These are phyloP conservation scores for Actenoides hombroni DNA, from an alignment of 2,113 vertebrate species.

Conservation along the genomic window DNA sequence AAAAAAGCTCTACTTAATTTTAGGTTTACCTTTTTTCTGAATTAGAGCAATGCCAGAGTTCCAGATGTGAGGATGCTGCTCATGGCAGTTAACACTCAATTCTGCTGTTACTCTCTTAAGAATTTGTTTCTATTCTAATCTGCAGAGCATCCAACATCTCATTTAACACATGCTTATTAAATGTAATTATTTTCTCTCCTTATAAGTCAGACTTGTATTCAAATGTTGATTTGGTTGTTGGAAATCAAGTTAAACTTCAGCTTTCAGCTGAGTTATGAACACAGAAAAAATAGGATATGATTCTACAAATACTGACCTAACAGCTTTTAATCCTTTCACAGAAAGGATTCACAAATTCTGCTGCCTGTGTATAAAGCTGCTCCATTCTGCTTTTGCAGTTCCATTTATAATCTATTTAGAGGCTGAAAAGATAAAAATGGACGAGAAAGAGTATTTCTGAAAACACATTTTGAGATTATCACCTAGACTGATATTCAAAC, in stretches of 20 bases:
- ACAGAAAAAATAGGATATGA: background rate
- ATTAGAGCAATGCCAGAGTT: background rate
- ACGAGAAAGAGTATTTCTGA: background rate
- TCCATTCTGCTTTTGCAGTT: background rate
- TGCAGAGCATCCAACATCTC: background rate
- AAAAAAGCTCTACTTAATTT: background rate
- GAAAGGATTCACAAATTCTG: background rate
- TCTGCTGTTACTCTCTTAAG: background rate
- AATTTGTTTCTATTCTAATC: background rate
- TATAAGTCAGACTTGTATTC: background rate
- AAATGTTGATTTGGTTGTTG: background rate
- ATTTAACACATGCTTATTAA: slow-evolving; percentile 4
- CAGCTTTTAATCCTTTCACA: background rate
- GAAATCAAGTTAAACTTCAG: background rate
- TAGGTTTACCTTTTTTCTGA: background rate
- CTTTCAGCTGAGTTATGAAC: background rate
- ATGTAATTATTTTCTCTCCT: background rate
- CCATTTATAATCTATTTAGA: background rate
- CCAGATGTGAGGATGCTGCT: background rate
- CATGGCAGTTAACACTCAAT: background rate
- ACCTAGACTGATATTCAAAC: background rate
- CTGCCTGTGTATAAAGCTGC: background rate
- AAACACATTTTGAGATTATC: background rate
- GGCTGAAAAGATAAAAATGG: background rate
- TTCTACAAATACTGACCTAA: background rate